A percentile compares a stretch with the other conserved stretches of the same genome.
Evolutionary conservation across 2,113 vertebrate genomes (phyloP).

Genomic region (Ochotona princeps): DNA sequence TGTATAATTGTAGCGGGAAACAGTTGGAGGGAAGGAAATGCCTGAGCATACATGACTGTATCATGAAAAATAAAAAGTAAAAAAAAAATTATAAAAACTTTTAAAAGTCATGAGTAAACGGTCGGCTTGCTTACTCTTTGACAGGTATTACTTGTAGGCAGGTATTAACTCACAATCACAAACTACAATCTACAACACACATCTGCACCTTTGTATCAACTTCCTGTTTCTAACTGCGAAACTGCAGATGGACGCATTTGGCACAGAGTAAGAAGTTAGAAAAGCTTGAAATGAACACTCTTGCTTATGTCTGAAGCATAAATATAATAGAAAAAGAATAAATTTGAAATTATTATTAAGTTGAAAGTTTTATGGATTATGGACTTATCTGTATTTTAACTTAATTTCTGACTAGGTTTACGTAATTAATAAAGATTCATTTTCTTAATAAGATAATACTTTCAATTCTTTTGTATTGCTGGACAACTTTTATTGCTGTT

Average conservation of each 20-base stretch:
- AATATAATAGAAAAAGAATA: background rate
- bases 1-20: background rate
- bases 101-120: background rate
- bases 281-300: background rate
- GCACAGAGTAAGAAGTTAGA: background rate
- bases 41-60: no score
- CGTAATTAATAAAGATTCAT: background rate
- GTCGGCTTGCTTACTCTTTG: background rate
- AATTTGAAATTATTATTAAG: background rate
- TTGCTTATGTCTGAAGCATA: background rate
- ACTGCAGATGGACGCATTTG: background rate
- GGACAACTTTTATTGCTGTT: background rate
- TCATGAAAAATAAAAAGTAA: background rate
- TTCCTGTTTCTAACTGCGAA: background rate
- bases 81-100: background rate
- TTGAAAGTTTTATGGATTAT: background rate
- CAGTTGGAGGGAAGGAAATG: background rate
- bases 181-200: no score
- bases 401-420: background rate
- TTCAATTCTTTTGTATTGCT: background rate
- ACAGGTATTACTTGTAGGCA: background rate
- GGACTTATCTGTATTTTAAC: background rate
- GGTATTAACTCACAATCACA: background rate
- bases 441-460: background rate
- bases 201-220: background rate